A percentile compares a stretch with the other conserved stretches of the same genome.
Conservation (phyloP, 2,797 vertebrate genomes). For the Anniella stebbinsi region DNA sequence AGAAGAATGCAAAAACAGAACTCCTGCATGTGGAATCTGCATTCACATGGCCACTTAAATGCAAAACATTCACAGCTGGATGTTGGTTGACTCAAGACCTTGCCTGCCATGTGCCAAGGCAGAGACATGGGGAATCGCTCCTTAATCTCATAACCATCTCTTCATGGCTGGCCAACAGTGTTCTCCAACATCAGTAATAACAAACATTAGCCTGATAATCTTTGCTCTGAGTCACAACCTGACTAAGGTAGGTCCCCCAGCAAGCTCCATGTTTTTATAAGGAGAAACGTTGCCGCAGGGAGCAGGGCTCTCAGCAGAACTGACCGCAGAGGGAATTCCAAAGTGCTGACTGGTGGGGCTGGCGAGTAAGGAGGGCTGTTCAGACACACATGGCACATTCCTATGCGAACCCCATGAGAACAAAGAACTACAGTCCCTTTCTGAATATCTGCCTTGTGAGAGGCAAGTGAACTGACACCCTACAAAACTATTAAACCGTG, state of each 20-base stretch:
- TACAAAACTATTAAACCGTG: neutral
- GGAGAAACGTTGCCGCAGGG: neutral
- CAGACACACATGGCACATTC: accelerated
- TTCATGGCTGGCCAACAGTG: neutral
- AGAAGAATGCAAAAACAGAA: neutral
- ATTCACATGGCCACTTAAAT: neutral
- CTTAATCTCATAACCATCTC: neutral
- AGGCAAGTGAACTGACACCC: neutral
- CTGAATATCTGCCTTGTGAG: neutral
- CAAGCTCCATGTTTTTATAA: conserved; percentile 35
- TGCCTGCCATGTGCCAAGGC: neutral
- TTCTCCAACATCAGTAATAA: neutral
- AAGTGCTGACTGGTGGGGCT: neutral
- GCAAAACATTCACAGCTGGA: neutral
- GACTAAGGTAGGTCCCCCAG: conserved; percentile 16
- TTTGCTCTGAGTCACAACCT: accelerated
- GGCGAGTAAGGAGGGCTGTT: neutral
- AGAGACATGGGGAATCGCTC: neutral
- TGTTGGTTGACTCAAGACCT: neutral
- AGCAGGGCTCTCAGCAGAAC: neutral
- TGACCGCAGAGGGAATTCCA: neutral
- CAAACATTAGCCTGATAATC: neutral
- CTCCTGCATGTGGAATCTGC: neutral
- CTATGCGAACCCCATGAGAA: neutral
- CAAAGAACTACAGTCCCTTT: accelerated